Base-by-base conservation (phyloP, 2,888 invertebrate species). In the Apeira syringaria region DNA sequence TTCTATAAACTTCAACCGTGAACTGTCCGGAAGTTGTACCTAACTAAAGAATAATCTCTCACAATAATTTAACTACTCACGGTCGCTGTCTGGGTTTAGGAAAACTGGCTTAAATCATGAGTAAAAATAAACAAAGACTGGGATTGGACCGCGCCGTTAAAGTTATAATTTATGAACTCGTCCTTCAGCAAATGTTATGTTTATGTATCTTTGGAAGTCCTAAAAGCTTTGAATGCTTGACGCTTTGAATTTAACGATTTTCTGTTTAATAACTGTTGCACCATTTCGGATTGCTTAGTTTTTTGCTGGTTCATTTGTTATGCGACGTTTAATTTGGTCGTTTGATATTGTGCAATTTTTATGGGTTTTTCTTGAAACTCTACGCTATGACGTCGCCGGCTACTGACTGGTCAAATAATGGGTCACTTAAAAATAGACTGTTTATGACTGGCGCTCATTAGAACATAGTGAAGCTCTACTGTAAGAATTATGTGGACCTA, bases 371-470 rank as follows among this genome's bases (percentile, higher is more conserved):
- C 67, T 70, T 65, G 61, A 68, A 73, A 80, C 72, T 63, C 67
- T 65, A 61, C 62, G 54, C 61, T 66, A 64, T 70, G 66, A 69
- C 66, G 62, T 64, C 56, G 63, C 58, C 59, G 59, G 59, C 60
- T 64, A 62, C 59, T 72, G 73, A 71, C 59, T 72, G 73, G 72
- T 73, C 64, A 71, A 61, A 78, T 76, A 81, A 80, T 83, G 68
- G 82, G 83, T 83, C 84, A 79, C 53, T 53, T 73, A 68, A 69
- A 81, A 84, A 84, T 83, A 84, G 78, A 71, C 54, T 29, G 62
- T 59, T 60, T 80, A 80, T 78, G 78, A 74, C 77, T 73, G 64
- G 74, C 74, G 53, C 80, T 79, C 78, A 74, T 81, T 75, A 78
- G 73, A 71, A 81, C 74, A 74, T 74, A 68, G 66, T 69, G 62